These are phyloP conservation scores for Clunio marinus DNA, from an alignment of 2,888 invertebrate genomes.

Conservation along the genomic window DNA sequence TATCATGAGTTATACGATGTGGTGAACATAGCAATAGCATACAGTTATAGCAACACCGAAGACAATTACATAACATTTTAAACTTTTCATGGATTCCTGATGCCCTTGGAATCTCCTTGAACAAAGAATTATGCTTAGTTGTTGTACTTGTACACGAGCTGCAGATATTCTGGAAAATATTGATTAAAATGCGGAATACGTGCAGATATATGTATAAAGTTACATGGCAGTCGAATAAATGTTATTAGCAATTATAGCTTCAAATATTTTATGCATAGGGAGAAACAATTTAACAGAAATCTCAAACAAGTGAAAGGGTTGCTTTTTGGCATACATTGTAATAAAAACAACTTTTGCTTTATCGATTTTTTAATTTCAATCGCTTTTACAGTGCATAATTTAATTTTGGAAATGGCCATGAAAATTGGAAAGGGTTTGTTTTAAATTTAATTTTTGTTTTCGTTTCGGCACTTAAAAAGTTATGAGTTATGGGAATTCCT, in stretches of 20 bases:
- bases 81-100: slow-evolving; percentile 18
- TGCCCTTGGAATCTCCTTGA: slow-evolving; percentile 36
- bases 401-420: no score
- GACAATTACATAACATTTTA: slow-evolving; percentile 18
- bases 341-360: background rate
- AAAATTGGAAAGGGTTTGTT: background rate
- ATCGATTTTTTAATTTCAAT: no score
- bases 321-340: slow-evolving; percentile 8
- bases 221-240: background rate
- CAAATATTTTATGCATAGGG: slow-evolving; percentile 9
- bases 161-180: slow-evolving; percentile 30
- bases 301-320: background rate
- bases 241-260: background rate
- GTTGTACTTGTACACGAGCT: slow-evolving; percentile 10
- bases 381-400: no score
- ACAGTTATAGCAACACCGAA: background rate
- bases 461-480: no score
- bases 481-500: no score
- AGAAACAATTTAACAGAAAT: background rate
- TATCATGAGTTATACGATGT: slow-evolving; percentile 23
- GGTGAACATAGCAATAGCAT: slow-evolving; percentile 3
- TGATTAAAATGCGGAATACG: slow-evolving; percentile 36
- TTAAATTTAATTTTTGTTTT: background rate
- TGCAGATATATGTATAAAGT: slow-evolving; percentile 16
- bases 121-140: background rate